Percentiles rank a stretch among this genome's conserved stretches.
Conservation (phyloP, 2,113 vertebrate genomes). For the Gobio gobio region DNA sequence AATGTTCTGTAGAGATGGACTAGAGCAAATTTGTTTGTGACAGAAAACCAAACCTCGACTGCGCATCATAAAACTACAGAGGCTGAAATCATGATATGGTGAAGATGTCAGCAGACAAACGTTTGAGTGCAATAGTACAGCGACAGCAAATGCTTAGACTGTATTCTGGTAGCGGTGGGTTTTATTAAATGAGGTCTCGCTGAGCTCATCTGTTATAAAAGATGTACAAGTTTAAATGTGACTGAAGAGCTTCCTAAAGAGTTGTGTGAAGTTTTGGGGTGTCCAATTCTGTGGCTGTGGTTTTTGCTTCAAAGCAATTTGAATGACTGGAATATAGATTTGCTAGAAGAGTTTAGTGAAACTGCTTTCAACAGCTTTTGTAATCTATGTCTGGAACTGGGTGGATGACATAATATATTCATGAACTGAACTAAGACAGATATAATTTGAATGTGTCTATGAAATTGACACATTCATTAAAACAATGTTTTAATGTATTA, state of each 20-base stretch:
- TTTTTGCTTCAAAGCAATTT: neutral
- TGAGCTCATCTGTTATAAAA: conserved; percentile 28
- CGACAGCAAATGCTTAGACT: neutral
- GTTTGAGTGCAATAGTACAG: neutral
- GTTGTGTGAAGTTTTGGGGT: conserved; percentile 4
- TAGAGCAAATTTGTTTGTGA: conserved; percentile 40
- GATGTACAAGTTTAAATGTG: neutral
- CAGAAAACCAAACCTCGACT: conserved; percentile 24
- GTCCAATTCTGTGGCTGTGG: conserved; percentile 14
- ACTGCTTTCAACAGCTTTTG: conserved; percentile 21
- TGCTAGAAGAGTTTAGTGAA: neutral
- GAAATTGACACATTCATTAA: neutral
- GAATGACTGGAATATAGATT: conserved; percentile 31
- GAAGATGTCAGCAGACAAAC: conserved; percentile 3
- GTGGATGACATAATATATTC: neutral
- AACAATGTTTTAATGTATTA: neutral
- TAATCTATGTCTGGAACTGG: neutral
- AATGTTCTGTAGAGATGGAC: neutral
- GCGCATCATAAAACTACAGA: conserved; percentile 19
- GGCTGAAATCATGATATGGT: conserved; percentile 34
- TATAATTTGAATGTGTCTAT: neutral
- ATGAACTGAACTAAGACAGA: neutral
- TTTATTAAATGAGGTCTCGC: conserved; percentile 13
- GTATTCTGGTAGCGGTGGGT: neutral
- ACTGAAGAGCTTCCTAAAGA: conserved; percentile 21